phyloP scores from a whole-genome alignment of 2,113 vertebrate genomes.

The Zosterops hypoxanthus region DNA sequence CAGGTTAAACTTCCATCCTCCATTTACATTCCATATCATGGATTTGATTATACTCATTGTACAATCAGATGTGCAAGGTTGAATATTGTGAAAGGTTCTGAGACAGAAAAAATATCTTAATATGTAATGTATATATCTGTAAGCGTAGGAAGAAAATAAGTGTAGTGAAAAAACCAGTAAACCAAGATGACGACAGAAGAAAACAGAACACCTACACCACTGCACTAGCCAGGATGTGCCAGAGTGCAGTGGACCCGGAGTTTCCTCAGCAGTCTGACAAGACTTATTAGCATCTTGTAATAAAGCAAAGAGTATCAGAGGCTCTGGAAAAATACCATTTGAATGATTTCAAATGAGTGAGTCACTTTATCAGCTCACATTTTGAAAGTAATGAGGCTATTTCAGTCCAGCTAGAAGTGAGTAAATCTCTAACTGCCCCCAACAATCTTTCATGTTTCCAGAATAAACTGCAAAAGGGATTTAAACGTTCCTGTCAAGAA shows the following conservation, averaged over 20 bases:
- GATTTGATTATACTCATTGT: not conserved
- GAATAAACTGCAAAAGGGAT: not conserved
- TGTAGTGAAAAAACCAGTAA: not conserved
- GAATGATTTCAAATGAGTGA: conserved; percentile 22
- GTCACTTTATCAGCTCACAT: not conserved
- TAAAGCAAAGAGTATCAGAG: not conserved
- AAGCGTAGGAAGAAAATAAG: not conserved
- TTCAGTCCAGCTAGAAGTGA: conserved; percentile 10
- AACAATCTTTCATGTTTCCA: not conserved
- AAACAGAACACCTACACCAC: not conserved
- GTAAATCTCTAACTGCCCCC: not conserved
- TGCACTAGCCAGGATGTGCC: not conserved
- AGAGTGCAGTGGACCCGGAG: fast-evolving
- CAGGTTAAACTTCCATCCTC: not conserved
- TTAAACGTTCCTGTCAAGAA: not conserved
- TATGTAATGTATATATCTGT: not conserved
- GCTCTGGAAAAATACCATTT: not conserved
- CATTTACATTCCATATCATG: not conserved
- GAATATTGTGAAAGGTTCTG: not conserved
- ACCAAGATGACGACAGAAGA: not conserved
- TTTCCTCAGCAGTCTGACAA: conserved; percentile 3
- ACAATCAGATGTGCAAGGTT: not conserved
- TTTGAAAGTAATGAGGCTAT: conserved; percentile 44
- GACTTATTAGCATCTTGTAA: not conserved
- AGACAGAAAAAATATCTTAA: not conserved